Conservation (phyloP, 2,888 invertebrate genomes). For the Aporophyla lueneburgensis region DNA sequence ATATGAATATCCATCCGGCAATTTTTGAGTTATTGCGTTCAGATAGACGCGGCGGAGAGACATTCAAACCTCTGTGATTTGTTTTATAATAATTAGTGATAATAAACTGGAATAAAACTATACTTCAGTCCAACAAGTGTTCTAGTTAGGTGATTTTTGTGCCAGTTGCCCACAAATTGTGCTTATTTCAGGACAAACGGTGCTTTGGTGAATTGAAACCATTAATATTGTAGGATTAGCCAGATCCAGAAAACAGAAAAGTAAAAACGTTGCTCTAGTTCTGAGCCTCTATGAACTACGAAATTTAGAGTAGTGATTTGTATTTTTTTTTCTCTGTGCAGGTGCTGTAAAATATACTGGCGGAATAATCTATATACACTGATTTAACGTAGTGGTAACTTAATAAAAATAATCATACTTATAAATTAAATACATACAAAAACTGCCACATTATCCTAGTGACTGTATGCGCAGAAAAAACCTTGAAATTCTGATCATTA, state of each 20-base stretch:
- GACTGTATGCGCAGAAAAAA: not conserved
- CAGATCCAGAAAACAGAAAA: not conserved
- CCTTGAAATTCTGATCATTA: not conserved
- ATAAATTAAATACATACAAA: not conserved
- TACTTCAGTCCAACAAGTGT: not conserved
- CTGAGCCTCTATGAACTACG: not conserved
- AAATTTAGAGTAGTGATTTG: not conserved
- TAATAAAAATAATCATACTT: not conserved
- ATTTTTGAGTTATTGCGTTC: no score
- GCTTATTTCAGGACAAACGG: not conserved
- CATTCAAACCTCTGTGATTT: no score
- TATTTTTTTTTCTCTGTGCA: not conserved
- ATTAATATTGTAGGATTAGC: not conserved
- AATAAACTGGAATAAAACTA: not conserved
- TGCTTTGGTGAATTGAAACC: not conserved
- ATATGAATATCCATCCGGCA: no score
- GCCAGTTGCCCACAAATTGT: not conserved
- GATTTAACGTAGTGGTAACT: not conserved
- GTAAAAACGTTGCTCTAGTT: not conserved
- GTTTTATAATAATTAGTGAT: no score
- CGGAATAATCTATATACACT: not conserved
- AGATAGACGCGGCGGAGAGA: no score
- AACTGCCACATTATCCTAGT: not conserved
- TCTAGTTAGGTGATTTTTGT: not conserved
- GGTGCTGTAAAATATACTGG: not conserved